These are phyloP conservation scores for Todiramphus saurophagus DNA, from an alignment of 2,113 vertebrate species.

Conservation along the genomic window DNA sequence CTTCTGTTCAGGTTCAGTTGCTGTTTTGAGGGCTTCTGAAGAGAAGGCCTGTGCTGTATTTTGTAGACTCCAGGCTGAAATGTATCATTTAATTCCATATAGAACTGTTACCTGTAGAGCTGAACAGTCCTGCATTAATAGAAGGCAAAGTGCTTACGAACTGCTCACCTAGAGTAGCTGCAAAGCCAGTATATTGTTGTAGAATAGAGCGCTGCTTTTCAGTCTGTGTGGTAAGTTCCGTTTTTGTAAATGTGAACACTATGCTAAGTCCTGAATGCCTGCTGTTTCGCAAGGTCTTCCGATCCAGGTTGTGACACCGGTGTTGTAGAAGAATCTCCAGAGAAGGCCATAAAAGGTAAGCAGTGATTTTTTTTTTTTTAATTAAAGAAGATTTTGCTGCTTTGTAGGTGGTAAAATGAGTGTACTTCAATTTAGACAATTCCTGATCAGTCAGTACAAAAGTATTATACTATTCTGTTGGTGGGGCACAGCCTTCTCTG, in stretches of 20 bases:
- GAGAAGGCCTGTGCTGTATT: neutral
- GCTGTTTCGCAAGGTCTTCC: conserved; percentile 76
- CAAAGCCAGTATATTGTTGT: neutral
- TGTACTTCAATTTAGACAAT: neutral
- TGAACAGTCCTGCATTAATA: neutral
- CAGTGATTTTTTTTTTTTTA: neutral
- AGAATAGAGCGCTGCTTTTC: neutral
- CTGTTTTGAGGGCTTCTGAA: neutral
- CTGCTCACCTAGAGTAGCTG: neutral
- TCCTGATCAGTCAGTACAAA: neutral
- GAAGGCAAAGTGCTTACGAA: neutral
- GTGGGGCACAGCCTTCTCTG: neutral
- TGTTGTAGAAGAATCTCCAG: conserved; percentile 93
- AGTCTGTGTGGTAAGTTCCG: neutral
- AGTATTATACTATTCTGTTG: neutral
- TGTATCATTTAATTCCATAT: neutral
- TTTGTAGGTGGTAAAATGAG: accelerated
- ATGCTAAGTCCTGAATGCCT: neutral
- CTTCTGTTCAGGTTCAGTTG: neutral
- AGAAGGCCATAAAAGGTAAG: conserved; percentile 83
- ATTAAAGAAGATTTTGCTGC: neutral
- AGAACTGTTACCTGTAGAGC: neutral
- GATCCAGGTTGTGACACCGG: conserved; percentile 74
- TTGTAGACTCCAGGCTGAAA: neutral
- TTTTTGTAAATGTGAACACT: neutral